Percentiles rank a stretch among this genome's conserved stretches.
Conservation (phyloP, 2,888 invertebrate species). For the Trachelus stipa region DNA sequence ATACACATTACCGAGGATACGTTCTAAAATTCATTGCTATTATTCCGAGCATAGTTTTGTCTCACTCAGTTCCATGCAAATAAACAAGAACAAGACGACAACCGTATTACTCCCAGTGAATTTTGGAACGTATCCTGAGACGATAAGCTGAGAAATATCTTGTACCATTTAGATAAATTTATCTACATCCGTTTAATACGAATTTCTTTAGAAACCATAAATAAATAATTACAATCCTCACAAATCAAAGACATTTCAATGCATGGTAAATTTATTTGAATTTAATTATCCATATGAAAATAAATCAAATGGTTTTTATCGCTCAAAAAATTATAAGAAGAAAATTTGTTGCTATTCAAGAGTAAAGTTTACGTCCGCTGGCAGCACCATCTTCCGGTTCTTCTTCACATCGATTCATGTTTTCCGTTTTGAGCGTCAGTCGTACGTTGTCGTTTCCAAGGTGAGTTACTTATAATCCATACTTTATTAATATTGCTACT, state of each 20-base stretch:
- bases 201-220: neutral
- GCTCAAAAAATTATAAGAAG: neutral
- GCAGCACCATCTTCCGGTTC: neutral
- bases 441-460: neutral
- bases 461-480: slow-evolving; percentile 2
- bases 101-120: no score
- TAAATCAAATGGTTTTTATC: neutral
- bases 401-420: neutral
- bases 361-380: neutral
- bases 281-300: neutral
- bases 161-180: neutral
- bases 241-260: neutral
- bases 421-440: slow-evolving; percentile 1
- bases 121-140: no score
- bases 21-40: no score
- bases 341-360: neutral
- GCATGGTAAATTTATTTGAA: neutral
- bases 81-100: no score
- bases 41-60: no score
- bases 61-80: no score
- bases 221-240: neutral
- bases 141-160: neutral
- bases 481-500: neutral
- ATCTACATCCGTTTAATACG: neutral
- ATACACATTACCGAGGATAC: neutral